Evolutionary conservation across 2,888 invertebrate species (phyloP).

Genomic region (Callosobruchus maculatus): DNA sequence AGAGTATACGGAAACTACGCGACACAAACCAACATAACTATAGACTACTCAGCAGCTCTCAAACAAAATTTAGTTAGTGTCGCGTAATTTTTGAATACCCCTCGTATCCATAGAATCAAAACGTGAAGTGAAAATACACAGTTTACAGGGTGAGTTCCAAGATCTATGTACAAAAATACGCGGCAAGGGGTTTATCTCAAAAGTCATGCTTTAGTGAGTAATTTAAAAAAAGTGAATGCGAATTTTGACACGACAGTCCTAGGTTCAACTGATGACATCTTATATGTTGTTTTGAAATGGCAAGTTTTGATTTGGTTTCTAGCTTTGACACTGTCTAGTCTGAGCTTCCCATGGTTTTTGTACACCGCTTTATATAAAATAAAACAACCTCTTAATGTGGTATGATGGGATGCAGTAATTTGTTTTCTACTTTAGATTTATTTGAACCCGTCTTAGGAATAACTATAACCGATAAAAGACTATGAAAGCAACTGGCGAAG

Average conservation of each 20-base stretch:
- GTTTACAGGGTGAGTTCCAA: slow-evolving; percentile 18
- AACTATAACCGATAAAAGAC: too few species aligned
- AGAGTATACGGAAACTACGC: neutral
- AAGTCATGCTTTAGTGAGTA: neutral
- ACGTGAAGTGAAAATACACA: slow-evolving; percentile 40
- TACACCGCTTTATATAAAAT: too few species aligned
- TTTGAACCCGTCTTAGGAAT: too few species aligned
- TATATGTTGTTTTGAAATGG: neutral
- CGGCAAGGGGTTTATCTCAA: neutral
- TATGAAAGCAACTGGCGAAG: too few species aligned
- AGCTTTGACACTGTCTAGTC: too few species aligned
- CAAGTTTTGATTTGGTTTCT: neutral
- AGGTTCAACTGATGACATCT: neutral
- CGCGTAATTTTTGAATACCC: neutral
- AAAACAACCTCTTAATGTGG: too few species aligned
- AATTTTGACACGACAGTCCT: neutral
- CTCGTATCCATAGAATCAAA: neutral
- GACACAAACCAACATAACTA: neutral
- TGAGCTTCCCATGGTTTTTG: too few species aligned
- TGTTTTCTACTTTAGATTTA: too few species aligned
- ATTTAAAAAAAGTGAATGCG: neutral
- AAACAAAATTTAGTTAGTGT: neutral
- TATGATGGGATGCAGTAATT: too few species aligned
- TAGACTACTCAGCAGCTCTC: neutral
- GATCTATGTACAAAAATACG: neutral